phyloP scores from a whole-genome alignment of 2,797 vertebrate species.

The Tapera naevia region DNA sequence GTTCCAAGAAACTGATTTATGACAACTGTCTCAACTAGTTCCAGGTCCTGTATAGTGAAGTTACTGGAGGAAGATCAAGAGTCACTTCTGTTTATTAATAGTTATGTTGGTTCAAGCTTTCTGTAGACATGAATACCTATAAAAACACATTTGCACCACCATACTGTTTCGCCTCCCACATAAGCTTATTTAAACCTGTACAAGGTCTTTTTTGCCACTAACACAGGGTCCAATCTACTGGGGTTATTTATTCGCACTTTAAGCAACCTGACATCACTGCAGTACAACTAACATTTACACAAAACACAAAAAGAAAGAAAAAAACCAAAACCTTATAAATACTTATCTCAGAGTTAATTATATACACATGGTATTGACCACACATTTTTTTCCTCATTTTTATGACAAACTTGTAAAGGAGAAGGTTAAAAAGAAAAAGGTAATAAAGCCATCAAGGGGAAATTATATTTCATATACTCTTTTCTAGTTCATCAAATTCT shows the following conservation, averaged over 20 bases:
- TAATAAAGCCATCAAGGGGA: not conserved
- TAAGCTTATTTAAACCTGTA: not conserved
- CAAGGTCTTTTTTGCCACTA: not conserved
- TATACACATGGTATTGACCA: not conserved
- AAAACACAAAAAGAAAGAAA: not conserved
- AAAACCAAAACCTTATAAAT: not conserved
- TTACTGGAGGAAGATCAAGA: not conserved
- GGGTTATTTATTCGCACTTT: not conserved
- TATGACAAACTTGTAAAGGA: not conserved
- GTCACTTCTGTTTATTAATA: not conserved
- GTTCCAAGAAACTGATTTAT: not conserved
- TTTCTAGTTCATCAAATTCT: not conserved
- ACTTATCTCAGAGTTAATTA: not conserved
- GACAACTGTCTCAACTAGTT: not conserved
- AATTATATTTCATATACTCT: not conserved
- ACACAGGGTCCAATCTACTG: not conserved
- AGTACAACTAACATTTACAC: not conserved
- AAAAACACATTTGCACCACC: not conserved
- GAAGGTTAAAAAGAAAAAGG: not conserved
- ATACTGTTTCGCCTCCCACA: not conserved
- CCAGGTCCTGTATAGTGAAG: not conserved
- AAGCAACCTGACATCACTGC: not conserved
- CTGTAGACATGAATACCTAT: not conserved
- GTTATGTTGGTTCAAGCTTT: not conserved
- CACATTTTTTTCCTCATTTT: not conserved